These are phyloP conservation scores for Argyresthia goedartella DNA, from an alignment of 2,888 invertebrate species.

Conservation along the genomic window DNA sequence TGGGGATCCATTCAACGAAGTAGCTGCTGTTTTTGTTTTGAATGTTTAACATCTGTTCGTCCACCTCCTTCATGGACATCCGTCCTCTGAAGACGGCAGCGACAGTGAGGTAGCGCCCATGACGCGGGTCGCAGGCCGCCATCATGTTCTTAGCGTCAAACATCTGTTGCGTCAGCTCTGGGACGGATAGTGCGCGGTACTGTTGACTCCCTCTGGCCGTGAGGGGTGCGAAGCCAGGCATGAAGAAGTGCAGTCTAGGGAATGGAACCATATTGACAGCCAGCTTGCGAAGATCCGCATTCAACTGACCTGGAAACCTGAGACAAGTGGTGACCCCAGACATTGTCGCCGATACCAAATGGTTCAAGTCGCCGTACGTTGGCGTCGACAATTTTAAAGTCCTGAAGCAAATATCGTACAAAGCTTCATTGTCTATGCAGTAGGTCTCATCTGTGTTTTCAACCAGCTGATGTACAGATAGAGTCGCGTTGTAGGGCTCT, in stretches of 20 bases:
- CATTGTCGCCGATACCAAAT: slow-evolving; percentile 87
- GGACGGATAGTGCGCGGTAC: slow-evolving; percentile 90
- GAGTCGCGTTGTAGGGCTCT: slow-evolving; percentile 86
- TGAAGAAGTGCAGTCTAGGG: slow-evolving; percentile 72
- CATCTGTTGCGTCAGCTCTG: slow-evolving; percentile 81
- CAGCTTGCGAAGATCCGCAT: slow-evolving; percentile 55
- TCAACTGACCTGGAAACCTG: slow-evolving; percentile 70
- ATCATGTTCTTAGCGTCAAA: slow-evolving; percentile 82
- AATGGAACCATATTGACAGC: slow-evolving; percentile 74
- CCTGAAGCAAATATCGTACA: slow-evolving; percentile 83
- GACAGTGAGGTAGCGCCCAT: slow-evolving; percentile 90
- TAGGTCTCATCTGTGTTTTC: slow-evolving; percentile 79
- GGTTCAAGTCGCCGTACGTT: slow-evolving; percentile 85
- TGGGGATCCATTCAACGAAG: slow-evolving; percentile 86
- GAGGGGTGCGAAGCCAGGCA: slow-evolving; percentile 75
- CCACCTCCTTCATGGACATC: slow-evolving; percentile 95
- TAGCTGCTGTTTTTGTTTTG: slow-evolving; percentile 84
- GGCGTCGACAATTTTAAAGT: slow-evolving; percentile 81
- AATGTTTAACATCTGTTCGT: slow-evolving; percentile 82
- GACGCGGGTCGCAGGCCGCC: slow-evolving; percentile 93
- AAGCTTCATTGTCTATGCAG: slow-evolving; percentile 80
- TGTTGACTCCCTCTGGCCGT: slow-evolving; percentile 88
- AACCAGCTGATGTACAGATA: slow-evolving; percentile 86
- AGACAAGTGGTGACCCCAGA: slow-evolving; percentile 88
- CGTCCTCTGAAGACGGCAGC: slow-evolving; percentile 90